A percentile compares a stretch with the other conserved stretches of the same genome.
These are phyloP conservation scores for Sceloporus tristichus DNA, from an alignment of 2,113 vertebrate genomes.

Conservation along the genomic window DNA sequence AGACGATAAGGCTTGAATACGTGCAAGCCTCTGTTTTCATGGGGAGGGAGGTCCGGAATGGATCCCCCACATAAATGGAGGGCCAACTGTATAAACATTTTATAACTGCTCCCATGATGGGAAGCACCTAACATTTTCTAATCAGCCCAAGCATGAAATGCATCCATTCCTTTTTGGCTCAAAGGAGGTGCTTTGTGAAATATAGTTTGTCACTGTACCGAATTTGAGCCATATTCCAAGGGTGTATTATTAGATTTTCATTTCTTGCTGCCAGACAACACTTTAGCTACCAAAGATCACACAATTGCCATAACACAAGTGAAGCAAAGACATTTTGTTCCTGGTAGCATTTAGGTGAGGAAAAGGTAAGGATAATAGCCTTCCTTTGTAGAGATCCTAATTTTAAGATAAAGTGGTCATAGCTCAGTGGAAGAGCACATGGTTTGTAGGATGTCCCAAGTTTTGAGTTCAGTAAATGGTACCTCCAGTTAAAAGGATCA, in stretches of 20 bases:
- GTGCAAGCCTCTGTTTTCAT: too few species aligned
- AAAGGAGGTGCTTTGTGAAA: background rate
- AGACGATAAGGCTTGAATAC: too few species aligned
- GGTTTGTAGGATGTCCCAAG: background rate
- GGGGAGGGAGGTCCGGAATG: too few species aligned
- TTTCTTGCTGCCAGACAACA: background rate
- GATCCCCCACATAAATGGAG: too few species aligned
- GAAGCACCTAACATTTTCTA: background rate
- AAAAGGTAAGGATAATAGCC: background rate
- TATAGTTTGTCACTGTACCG: background rate
- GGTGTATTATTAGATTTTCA: background rate
- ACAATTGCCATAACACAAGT: background rate
- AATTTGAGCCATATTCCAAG: background rate
- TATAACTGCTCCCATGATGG: background rate
- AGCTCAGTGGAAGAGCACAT: background rate
- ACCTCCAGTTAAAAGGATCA: background rate
- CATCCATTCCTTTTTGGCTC: background rate
- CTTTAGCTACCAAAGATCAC: background rate
- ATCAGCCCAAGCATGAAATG: background rate
- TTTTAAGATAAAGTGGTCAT: background rate
- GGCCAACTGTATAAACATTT: background rate
- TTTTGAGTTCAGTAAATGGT: background rate
- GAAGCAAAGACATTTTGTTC: fast-evolving
- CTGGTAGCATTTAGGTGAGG: background rate
- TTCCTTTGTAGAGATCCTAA: background rate